Conservation (phyloP, 2,888 invertebrate species). For the Nephrocerus scutellatus region DNA sequence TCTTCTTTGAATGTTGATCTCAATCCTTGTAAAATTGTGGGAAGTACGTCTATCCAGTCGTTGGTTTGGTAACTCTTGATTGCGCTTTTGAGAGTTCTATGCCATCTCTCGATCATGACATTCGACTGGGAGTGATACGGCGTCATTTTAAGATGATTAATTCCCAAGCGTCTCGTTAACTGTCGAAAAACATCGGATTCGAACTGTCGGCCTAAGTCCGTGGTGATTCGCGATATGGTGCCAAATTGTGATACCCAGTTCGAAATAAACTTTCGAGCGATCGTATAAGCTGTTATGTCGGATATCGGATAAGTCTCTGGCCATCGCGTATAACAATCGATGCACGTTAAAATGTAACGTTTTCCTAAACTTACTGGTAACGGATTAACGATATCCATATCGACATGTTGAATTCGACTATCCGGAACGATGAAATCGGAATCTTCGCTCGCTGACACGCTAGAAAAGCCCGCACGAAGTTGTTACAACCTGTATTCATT, state of each 20-base stretch:
- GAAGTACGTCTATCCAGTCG: slow-evolving; percentile 14
- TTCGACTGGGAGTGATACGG: slow-evolving; percentile 15
- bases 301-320: slow-evolving; percentile 3
- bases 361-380: neutral
- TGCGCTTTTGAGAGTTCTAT: slow-evolving; percentile 7
- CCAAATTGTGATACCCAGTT: slow-evolving; percentile 17
- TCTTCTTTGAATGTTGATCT: slow-evolving; percentile 14
- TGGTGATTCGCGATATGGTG: slow-evolving; percentile 13
- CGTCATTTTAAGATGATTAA: slow-evolving; percentile 5
- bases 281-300: neutral
- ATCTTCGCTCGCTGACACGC: slow-evolving; percentile 4
- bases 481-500: too few relatives aligned
- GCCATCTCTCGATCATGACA: slow-evolving; percentile 14
- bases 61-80: slow-evolving; percentile 8
- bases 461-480: too few relatives aligned
- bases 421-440: too few relatives aligned
- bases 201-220: slow-evolving; percentile 18
- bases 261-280: slow-evolving; percentile 1
- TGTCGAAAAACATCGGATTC: slow-evolving; percentile 11
- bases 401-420: too few relatives aligned
- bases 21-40: slow-evolving; percentile 9
- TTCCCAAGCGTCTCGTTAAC: slow-evolving; percentile 6
- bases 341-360: slow-evolving; percentile 4
- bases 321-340: slow-evolving; percentile 8
- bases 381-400: slow-evolving; percentile 6